Evolutionary conservation across 2,113 vertebrate genomes (phyloP).

Genomic region (Columba livia): DNA sequence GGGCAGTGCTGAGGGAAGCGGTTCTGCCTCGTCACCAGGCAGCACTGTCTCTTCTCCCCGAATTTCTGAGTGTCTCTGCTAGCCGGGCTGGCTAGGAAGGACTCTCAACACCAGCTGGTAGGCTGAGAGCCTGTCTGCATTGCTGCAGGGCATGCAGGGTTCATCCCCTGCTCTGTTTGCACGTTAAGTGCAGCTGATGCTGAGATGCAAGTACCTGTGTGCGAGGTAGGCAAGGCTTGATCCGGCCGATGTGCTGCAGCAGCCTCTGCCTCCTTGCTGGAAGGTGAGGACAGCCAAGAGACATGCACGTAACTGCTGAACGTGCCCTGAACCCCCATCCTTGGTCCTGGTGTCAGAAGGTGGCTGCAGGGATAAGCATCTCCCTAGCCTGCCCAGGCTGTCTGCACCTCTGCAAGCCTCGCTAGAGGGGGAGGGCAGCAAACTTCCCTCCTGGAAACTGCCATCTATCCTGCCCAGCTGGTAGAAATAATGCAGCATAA

Average conservation of each 20-base stretch:
- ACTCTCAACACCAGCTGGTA: not conserved
- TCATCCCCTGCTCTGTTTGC: not conserved
- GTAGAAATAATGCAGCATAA: not conserved
- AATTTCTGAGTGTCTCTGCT: not conserved
- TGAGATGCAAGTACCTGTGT: not conserved
- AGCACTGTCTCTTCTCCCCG: not conserved
- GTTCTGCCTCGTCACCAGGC: not conserved
- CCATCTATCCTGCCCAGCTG: not conserved
- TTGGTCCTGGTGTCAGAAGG: not conserved
- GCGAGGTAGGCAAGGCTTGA: not conserved
- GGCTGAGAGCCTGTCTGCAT: not conserved
- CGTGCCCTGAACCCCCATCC: not conserved
- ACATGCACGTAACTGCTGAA: rapidly evolving
- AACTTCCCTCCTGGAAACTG: not conserved
- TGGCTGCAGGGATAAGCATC: not conserved
- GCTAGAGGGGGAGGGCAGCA: not conserved
- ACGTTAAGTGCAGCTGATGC: not conserved
- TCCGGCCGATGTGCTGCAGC: not conserved
- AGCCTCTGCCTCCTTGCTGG: not conserved
- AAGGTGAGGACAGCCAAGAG: not conserved
- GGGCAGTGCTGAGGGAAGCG: not conserved
- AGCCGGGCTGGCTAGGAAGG: not conserved
- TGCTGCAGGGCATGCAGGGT: not conserved
- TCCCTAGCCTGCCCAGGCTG: not conserved
- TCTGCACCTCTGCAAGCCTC: not conserved